phyloP scores from a whole-genome alignment of 2,888 invertebrate genomes.

The Parnassius glacialis region DNA sequence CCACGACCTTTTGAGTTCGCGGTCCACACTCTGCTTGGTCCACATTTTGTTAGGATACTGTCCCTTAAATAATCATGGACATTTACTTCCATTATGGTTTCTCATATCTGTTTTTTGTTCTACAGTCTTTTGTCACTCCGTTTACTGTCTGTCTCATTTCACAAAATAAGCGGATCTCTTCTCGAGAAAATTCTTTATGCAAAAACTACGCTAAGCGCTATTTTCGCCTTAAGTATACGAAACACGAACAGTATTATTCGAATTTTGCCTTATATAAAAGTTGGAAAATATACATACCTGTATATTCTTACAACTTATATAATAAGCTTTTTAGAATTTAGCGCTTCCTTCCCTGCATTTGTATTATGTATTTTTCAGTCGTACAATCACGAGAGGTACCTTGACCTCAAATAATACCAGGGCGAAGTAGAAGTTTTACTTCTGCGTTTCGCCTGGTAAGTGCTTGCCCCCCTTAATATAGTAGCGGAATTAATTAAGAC shows the following conservation, averaged over 20 bases:
- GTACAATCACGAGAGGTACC: no score
- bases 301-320: conserved; percentile 8
- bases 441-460: no score
- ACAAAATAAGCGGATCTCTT: conserved; percentile 24
- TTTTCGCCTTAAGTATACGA: conserved; percentile 22
- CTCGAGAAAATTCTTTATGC: conserved; percentile 24
- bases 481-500: no score
- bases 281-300: conserved; percentile 14
- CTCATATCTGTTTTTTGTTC: conserved; percentile 25
- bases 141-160: conserved; percentile 2
- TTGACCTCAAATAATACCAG: no score
- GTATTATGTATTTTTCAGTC: no score
- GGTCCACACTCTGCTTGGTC: no score
- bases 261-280: conserved; percentile 16
- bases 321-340: conserved; percentile 3
- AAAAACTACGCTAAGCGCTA: conserved; percentile 23
- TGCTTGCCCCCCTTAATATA: no score
- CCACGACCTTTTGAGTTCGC: no score
- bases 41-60: no score
- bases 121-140: conserved; percentile 15
- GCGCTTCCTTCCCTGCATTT: background rate
- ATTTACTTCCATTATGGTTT: conserved; percentile 23
- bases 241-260: conserved; percentile 17
- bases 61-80: conserved; percentile 1
- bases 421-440: no score